Percentiles rank a stretch among this genome's conserved stretches.
phyloP scores from a whole-genome alignment of 2,888 invertebrate species.

The Neelides folsomi region DNA sequence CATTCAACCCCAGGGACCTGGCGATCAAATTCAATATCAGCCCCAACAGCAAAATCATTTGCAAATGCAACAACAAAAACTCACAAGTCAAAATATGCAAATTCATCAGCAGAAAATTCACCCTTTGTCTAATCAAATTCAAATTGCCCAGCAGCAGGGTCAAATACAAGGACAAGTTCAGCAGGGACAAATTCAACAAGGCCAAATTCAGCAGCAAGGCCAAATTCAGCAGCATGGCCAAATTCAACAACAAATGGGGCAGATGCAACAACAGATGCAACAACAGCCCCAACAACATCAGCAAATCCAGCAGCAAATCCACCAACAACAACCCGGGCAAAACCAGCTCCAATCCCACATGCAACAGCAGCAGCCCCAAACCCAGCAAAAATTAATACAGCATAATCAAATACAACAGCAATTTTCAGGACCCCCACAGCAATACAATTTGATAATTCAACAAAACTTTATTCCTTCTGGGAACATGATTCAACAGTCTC shows the following conservation, averaged over 20 bases:
- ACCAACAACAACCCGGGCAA: conserved; percentile 9
- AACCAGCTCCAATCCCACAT: conserved; percentile 9
- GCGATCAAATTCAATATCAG: too few relatives aligned
- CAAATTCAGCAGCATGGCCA: conserved; percentile 3
- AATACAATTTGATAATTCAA: neutral
- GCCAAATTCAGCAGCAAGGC: conserved; percentile 7
- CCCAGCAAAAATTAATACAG: conserved; percentile 10
- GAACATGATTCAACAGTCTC: neutral
- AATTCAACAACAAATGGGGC: conserved; percentile 1
- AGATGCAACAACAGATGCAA: conserved; percentile 1
- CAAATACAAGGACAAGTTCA: neutral
- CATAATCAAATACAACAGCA: neutral
- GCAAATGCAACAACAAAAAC: conserved; percentile 1
- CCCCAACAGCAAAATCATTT: conserved; percentile 5
- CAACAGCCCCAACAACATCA: too few relatives aligned
- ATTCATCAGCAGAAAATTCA: conserved; percentile 1
- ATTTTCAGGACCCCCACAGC: neutral
- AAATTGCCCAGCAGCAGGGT: neutral
- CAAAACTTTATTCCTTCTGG: neutral
- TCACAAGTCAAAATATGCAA: neutral
- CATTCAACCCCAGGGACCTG: neutral
- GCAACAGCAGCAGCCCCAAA: conserved; percentile 10
- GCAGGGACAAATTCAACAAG: conserved; percentile 11
- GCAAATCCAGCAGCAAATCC: conserved; percentile 6
- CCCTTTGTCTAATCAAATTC: conserved; percentile 1